Conservation (phyloP, 2,113 vertebrate genomes). For the Nothobranchius kuhntae region DNA sequence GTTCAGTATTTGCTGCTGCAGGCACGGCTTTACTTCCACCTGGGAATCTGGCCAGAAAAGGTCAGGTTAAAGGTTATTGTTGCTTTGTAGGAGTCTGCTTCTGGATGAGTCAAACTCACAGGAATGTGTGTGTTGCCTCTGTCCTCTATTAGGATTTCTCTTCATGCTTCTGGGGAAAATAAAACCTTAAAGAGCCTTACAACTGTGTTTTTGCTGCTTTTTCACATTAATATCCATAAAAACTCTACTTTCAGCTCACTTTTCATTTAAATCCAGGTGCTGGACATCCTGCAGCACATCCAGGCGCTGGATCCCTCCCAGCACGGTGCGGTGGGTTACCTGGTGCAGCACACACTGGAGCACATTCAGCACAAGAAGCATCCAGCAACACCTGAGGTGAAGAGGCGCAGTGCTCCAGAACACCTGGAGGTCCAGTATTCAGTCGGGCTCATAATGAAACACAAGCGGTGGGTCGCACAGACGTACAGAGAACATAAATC, state of each 20-base stretch:
- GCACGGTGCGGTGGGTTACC: conserved; percentile 92
- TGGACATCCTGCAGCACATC: conserved; percentile 97
- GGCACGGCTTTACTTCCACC: conserved; percentile 95
- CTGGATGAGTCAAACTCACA: rapidly evolving
- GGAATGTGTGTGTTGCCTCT: neutral
- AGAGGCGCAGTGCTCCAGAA: conserved; percentile 85
- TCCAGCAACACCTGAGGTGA: conserved; percentile 86
- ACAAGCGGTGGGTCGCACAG: conserved; percentile 86
- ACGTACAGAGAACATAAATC: neutral
- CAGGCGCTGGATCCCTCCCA: conserved; percentile 94
- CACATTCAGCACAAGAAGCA: conserved; percentile 96
- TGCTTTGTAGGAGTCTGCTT: neutral
- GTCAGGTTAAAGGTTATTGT: conserved; percentile 66
- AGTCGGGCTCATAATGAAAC: conserved; percentile 94
- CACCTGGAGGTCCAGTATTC: conserved; percentile 91
- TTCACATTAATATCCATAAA: neutral
- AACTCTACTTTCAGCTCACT: neutral
- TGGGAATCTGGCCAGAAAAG: conserved; percentile 99
- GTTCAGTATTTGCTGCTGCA: conserved; percentile 96
- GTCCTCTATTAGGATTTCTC: too few species aligned
- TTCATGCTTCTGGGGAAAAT: neutral
- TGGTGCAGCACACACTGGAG: conserved; percentile 95
- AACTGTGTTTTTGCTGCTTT: neutral
- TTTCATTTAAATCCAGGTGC: conserved; percentile 78
- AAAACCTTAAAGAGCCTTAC: neutral